Evolutionary conservation across 2,113 vertebrate genomes (phyloP).

Genomic region (Lepisosteus oculatus): DNA sequence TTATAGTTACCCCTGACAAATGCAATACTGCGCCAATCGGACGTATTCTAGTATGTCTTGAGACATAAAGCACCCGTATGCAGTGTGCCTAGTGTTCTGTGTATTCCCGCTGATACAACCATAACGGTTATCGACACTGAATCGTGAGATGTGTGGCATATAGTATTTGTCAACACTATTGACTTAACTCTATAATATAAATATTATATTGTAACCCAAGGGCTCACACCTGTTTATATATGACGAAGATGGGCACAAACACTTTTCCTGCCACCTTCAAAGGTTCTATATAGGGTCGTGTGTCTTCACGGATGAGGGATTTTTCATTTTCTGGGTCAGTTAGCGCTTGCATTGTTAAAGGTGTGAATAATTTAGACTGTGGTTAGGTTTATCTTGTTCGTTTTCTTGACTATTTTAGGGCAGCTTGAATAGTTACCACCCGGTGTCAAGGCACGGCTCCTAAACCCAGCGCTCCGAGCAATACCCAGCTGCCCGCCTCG

Average conservation of each 20-base stretch:
- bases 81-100: conserved; percentile 3
- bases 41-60: conserved; percentile 3
- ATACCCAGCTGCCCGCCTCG: too few relatives aligned
- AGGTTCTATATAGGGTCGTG: background rate
- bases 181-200: background rate
- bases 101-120: background rate
- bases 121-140: conserved; percentile 1
- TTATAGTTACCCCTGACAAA: conserved; percentile 23
- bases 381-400: too few relatives aligned
- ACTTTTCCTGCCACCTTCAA: conserved; percentile 8
- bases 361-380: conserved; percentile 13
- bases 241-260: background rate
- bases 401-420: too few relatives aligned
- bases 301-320: background rate
- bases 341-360: conserved; percentile 6
- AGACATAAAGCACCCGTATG: conserved; percentile 2
- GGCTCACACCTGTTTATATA: too few relatives aligned
- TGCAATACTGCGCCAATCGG: conserved; percentile 9
- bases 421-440: too few relatives aligned
- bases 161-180: background rate
- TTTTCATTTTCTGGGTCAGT: conserved; percentile 15
- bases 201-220: background rate
- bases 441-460: too few relatives aligned
- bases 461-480: too few relatives aligned
- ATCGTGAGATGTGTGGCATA: background rate